Evolutionary conservation across 2,888 invertebrate species (phyloP), one percentile per base, ranked within the genome.

Genomic region (Standfussiana lucernea): DNA sequence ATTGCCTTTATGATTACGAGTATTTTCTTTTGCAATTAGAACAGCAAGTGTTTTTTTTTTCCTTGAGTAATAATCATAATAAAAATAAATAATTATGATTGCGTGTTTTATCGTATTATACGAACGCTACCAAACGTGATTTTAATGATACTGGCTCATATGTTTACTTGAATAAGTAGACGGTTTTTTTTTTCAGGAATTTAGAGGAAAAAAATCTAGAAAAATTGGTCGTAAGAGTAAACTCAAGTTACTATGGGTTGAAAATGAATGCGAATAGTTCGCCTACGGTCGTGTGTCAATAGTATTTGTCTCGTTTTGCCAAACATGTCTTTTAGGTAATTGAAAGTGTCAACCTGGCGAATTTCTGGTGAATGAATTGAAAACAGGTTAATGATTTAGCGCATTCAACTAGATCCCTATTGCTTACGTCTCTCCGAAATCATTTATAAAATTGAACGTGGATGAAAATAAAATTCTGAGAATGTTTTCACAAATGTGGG

Each of bases 301-400:
- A 40, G 32, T 50, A 66, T 69, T 64, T 68, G 59, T 18, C n/a
- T 75, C 76, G 59, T 18, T 32, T 82, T 65, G 2, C 69, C 65
- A 69, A 82, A 80, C 50, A 68, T 28, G 76, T 66, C n/a, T 53
- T 53, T 32, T 4, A 61, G n/a, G 53, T 80, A 80, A 74, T 81
- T 80, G 56, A 56, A 65, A 64, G 15, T n/a, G 50, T 69, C 76
- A 66, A 77, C 32, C 13, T 37, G 40, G 50, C 37, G 4, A 32
- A 69, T 56, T 53, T 74, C 24, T 50, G 50, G 8, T 53, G 13
- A 53, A 53, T n/a, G 10, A 7, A 11, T 42, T 42, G 11, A 50
- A 37, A 59, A 28, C 24, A 35, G 8, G 24, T 35, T 2, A 1
- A 42, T 71, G 37, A 72, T 50, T 50, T 37, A 45, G 32, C 24